Evolutionary conservation across 35 echinoderm and acorn worm genomes (phyloP), one percentile per base, ranked within the genome.

Genomic region (Heliocidaris tuberculata): DNA sequence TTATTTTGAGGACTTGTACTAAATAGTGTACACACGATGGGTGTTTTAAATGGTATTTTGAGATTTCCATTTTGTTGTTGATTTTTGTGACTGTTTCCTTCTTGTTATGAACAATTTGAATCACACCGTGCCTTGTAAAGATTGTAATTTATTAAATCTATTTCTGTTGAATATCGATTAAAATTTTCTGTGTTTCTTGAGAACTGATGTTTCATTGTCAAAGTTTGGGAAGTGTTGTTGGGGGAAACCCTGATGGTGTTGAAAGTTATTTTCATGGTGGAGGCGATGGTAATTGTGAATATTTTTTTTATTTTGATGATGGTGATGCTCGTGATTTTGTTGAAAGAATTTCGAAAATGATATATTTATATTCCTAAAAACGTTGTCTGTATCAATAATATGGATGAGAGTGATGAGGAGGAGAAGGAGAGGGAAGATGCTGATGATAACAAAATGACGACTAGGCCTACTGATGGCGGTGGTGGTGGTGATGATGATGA

Each of bases 101-200:
- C 17, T 6, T 89, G 31, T 89, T 89, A 16, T 89, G 31, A 89
- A 89, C 19, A 17, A 89, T 17, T 48, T 42, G 30, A 47, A 47
- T 89, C 87, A 89, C 87, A 89, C 24, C 47, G 87, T 89, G 87
- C 87, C 87, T 89, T 89, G 87, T 89, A 42, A 32, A 89, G 47
- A 89, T 89, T 13, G 19, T 89, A 89, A 89, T 47, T 89, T 89
- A 89, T 47, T 89, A 89, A 89, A 89, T 89, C 27, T n/a, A 89
- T 89, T 89, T 89, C 87, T 89, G 87, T 89, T 89, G 87, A 89
- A n/a, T 89, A 48, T 47, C 32, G 16, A 89, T 89, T 19, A 78
- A 42, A 78, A 78, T 19, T 78, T 24, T 78, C 65, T n/a, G 65
- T n/a, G 7, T 78, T 78, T 78, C 0, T 78, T 78, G 19, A 6